phyloP scores from a whole-genome alignment of 2,113 vertebrate genomes.

The Colinus virginianus region DNA sequence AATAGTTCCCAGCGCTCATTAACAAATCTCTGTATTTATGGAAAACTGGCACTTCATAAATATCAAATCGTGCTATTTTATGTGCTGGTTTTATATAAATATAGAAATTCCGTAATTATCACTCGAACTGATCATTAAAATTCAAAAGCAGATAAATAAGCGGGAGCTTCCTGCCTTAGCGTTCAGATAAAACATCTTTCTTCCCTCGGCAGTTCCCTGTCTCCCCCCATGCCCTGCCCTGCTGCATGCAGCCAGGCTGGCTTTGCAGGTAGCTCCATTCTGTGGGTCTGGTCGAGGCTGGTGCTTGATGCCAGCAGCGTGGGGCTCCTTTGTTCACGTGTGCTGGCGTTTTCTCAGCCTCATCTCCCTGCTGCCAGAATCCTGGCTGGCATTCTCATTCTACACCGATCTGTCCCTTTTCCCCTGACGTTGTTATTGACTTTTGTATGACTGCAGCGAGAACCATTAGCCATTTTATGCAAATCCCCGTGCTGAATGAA shows the following conservation, averaged over 20 bases:
- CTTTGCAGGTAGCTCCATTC: neutral
- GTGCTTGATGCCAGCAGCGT: neutral
- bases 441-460: constrained; percentile 3
- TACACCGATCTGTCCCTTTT: neutral
- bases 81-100: constrained; percentile 80
- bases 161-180: constrained; percentile 67
- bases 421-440: neutral
- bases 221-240: neutral
- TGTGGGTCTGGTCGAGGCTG: neutral
- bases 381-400: constrained; percentile 22
- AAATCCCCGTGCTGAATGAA: constrained; percentile 8
- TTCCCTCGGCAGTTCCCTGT: neutral
- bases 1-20: constrained; percentile 80
- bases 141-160: constrained; percentile 80
- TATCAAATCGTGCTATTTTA: constrained; percentile 78
- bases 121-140: constrained; percentile 79
- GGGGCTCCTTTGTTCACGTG: neutral
- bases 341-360: neutral
- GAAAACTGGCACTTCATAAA: constrained; percentile 81
- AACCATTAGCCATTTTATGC: constrained; percentile 25
- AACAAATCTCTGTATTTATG: constrained; percentile 80
- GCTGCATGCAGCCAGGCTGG: neutral
- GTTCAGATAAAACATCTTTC: constrained; percentile 59
- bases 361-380: rapidly evolving
- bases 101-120: constrained; percentile 83